A percentile compares a stretch with the other conserved stretches of the same genome.
These are phyloP conservation scores for Calycopis cecrops DNA, from an alignment of 1,140 invertebrate genomes.

Conservation along the genomic window DNA sequence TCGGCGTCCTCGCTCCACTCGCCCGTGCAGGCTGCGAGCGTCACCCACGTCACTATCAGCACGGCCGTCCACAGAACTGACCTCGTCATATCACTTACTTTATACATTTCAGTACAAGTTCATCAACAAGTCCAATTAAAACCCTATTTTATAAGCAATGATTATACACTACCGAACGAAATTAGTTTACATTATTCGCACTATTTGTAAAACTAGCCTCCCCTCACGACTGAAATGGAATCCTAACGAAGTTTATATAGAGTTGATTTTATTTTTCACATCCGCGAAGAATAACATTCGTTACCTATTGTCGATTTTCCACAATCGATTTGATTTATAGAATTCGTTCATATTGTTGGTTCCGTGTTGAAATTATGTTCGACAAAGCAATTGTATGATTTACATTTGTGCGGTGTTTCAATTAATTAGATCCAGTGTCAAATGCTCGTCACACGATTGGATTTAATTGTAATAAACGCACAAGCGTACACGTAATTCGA, in stretches of 20 bases:
- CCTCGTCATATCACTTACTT: constrained; percentile 28
- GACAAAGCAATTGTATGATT: too few species aligned
- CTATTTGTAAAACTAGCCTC: too few species aligned
- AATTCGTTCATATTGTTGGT: constrained; percentile 17
- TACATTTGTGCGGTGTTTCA: too few species aligned
- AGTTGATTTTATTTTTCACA: constrained; percentile 4
- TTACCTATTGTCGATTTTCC: constrained; percentile 25
- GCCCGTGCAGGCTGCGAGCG: constrained; percentile 42
- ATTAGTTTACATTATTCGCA: too few species aligned
- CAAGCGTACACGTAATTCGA: too few species aligned
- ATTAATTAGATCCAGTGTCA: too few species aligned
- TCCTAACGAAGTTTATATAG: background rate
- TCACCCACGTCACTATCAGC: constrained; percentile 37
- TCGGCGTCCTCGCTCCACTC: constrained; percentile 68
- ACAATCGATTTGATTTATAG: constrained; percentile 17
- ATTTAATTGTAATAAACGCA: too few species aligned
- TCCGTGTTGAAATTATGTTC: background rate
- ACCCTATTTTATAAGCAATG: too few species aligned
- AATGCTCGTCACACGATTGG: too few species aligned
- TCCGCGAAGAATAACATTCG: constrained; percentile 8
- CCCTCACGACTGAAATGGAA: too few species aligned
- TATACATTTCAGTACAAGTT: background rate
- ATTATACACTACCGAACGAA: too few species aligned
- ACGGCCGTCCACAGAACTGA: constrained; percentile 32
- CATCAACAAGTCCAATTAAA: too few species aligned